A percentile compares a stretch with the other conserved stretches of the same genome.
Evolutionary conservation across 1,140 invertebrate genomes (phyloP).

Genomic region (Hyles euphorbiae): DNA sequence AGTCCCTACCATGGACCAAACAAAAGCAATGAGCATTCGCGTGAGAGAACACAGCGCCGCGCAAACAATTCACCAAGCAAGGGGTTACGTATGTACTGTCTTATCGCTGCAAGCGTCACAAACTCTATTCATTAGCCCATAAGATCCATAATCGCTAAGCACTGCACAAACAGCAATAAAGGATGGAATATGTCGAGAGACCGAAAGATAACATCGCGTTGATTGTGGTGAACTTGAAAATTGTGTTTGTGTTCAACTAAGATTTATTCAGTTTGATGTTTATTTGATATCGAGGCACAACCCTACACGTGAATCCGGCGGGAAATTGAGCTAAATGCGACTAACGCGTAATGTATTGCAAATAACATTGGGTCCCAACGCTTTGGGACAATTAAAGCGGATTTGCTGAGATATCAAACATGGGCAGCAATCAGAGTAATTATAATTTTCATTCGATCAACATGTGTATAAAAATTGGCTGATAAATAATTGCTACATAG

Average conservation of each 20-base stretch:
- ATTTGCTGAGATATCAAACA: too few relatives aligned
- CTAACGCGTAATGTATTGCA: too few relatives aligned
- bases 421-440: too few relatives aligned
- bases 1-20: constrained; percentile 18
- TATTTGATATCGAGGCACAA: neutral
- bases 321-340: too few relatives aligned
- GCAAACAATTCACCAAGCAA: constrained; percentile 35
- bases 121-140: constrained; percentile 8
- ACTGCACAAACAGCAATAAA: neutral
- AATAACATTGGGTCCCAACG: too few relatives aligned
- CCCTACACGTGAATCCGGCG: neutral
- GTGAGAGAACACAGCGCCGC: constrained; percentile 30
- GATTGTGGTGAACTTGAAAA: constrained; percentile 25
- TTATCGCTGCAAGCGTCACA: constrained; percentile 12
- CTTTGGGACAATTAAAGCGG: too few relatives aligned
- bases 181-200: constrained; percentile 28
- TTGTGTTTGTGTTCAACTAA: constrained; percentile 18
- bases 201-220: constrained; percentile 1
- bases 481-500: too few relatives aligned
- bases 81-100: constrained; percentile 21
- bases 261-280: constrained; percentile 6
- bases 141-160: constrained; percentile 10
- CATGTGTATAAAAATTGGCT: too few relatives aligned
- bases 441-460: too few relatives aligned
- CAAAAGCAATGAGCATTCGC: constrained; percentile 37